Evolutionary conservation across 2,113 vertebrate genomes (phyloP).

Genomic region (Nothocercus julius): DNA sequence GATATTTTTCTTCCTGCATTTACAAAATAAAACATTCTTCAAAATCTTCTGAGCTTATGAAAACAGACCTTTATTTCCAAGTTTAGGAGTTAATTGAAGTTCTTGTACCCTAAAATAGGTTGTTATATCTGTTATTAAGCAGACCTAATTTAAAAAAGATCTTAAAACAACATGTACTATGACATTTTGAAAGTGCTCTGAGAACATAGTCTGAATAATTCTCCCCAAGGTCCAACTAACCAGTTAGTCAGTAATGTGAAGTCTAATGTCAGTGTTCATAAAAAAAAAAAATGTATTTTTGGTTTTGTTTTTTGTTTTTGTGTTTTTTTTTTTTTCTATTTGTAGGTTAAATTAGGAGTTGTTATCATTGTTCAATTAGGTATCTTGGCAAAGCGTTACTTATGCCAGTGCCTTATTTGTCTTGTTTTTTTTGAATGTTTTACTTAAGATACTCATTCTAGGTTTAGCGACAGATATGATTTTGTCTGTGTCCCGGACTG

Average conservation of each 20-base stretch:
- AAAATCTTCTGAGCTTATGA: background rate
- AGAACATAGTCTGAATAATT: background rate
- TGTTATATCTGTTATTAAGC: background rate
- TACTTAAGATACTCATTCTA: background rate
- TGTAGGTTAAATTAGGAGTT: background rate
- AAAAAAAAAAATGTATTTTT: too few species aligned
- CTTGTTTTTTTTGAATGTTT: background rate
- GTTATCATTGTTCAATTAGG: background rate
- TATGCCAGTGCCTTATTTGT: background rate
- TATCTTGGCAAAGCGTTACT: background rate
- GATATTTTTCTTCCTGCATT: background rate
- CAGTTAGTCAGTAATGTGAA: background rate
- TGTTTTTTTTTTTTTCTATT: background rate
- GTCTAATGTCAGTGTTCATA: background rate
- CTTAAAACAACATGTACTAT: background rate
- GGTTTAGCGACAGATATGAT: background rate
- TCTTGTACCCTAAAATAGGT: background rate
- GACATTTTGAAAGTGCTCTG: background rate
- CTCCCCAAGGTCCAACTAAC: background rate
- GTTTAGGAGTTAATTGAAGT: background rate
- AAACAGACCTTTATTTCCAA: background rate
- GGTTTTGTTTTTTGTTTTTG: too few species aligned
- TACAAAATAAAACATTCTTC: background rate
- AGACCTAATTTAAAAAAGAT: background rate
- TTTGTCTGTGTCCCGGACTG: background rate